Percentiles rank a stretch among this genome's conserved stretches.
Evolutionary conservation across 1,140 invertebrate genomes (phyloP).

Genomic region (Saccostrea glomerata): DNA sequence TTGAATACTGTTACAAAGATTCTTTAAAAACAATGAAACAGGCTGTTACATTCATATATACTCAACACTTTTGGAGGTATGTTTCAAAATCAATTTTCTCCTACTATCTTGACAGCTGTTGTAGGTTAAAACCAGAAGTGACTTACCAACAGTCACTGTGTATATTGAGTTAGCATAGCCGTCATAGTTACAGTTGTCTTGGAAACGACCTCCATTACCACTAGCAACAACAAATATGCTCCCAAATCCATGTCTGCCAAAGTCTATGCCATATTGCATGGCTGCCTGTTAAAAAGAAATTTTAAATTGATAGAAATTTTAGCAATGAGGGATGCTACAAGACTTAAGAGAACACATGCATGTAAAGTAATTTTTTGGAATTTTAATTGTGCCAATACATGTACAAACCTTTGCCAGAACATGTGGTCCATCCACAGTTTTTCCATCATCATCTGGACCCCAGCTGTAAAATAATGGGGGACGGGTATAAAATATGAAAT

Average conservation of each 20-base stretch:
- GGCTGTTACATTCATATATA: neutral
- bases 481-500: no score
- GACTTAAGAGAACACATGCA: neutral
- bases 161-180: slow-evolving; percentile 79
- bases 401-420: slow-evolving; percentile 71
- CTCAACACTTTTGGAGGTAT: neutral
- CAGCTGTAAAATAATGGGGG: slow-evolving; percentile 68
- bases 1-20: neutral
- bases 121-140: no score
- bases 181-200: slow-evolving; percentile 80
- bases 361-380: neutral
- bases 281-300: slow-evolving; percentile 64
- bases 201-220: slow-evolving; percentile 77
- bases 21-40: neutral
- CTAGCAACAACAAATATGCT: slow-evolving; percentile 79
- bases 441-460: slow-evolving; percentile 79
- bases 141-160: slow-evolving; percentile 78
- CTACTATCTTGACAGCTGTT: neutral
- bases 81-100: neutral
- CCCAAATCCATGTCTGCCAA: slow-evolving; percentile 77
- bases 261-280: slow-evolving; percentile 76
- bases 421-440: slow-evolving; percentile 78
- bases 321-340: neutral
- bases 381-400: neutral
- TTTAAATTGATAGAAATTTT: neutral